Conservation (phyloP, 1,140 invertebrate species). For the Oedothorax gibbosus region DNA sequence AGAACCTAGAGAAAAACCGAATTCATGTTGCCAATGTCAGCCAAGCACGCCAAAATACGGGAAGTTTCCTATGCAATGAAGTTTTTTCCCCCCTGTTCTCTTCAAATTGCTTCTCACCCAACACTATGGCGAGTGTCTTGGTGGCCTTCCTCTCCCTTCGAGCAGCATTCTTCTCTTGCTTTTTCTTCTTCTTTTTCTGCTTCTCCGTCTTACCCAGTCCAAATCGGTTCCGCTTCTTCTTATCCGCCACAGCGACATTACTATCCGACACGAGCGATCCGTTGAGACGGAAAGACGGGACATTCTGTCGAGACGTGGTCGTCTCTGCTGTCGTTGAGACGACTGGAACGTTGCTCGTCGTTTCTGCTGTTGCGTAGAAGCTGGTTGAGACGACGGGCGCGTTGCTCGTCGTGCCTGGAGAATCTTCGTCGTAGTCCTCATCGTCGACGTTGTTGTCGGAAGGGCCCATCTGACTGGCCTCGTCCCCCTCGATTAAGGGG, state of each 20-base stretch:
- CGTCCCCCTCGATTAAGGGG: constrained; percentile 38
- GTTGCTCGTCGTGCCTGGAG: constrained; percentile 6
- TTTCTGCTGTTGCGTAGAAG: constrained; percentile 20
- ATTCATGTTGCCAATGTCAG: too few relatives aligned
- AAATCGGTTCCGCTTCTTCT: not conserved
- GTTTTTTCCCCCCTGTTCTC: too few relatives aligned
- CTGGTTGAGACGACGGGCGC: constrained; percentile 6
- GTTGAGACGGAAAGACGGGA: constrained; percentile 30
- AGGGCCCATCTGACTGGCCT: constrained; percentile 37
- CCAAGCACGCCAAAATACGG: too few relatives aligned
- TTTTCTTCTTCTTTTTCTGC: constrained; percentile 74
- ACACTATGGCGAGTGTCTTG: constrained; percentile 97
- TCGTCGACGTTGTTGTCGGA: constrained; percentile 31
- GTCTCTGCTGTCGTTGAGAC: not conserved
- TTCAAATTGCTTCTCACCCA: constrained; percentile 83
- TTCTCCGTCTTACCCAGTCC: not conserved
- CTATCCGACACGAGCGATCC: constrained; percentile 22
- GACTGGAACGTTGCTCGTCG: not conserved
- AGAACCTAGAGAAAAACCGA: too few relatives aligned
- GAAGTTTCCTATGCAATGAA: too few relatives aligned
- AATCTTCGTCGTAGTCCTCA: constrained; percentile 43
- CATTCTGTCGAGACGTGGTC: not conserved
- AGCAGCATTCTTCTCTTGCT: constrained; percentile 92
- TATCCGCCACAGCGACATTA: not conserved
- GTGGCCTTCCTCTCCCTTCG: constrained; percentile 98